A percentile compares a stretch with the other conserved stretches of the same genome.
Evolutionary conservation across 2,888 invertebrate genomes (phyloP).

Genomic region (Agrotis clavis): DNA sequence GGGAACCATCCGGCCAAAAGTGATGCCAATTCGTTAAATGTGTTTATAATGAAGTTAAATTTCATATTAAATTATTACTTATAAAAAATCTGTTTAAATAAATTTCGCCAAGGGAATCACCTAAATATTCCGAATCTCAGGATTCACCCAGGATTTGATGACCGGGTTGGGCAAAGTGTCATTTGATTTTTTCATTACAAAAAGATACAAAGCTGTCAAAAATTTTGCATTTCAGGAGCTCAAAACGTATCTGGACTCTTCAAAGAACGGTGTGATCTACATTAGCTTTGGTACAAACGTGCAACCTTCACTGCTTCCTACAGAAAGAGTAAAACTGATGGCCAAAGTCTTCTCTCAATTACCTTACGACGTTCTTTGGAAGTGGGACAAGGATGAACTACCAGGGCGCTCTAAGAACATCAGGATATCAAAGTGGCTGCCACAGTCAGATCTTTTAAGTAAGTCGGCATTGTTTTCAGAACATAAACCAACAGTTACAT

Average conservation of each 20-base stretch:
- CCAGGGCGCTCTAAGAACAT: conserved; percentile 79
- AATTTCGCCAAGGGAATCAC: no score
- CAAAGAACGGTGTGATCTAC: conserved; percentile 78
- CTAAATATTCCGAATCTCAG: no score
- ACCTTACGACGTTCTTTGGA: conserved; percentile 85
- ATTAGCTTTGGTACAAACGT: conserved; percentile 85
- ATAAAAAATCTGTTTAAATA: no score
- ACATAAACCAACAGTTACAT: background rate
- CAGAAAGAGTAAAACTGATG: conserved; percentile 73
- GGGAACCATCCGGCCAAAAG: no score
- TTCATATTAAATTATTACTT: no score
- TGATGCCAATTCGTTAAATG: no score
- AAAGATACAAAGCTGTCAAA: no score
- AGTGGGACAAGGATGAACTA: conserved; percentile 80
- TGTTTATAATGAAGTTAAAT: no score
- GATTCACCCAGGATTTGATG: no score
- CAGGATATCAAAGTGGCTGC: conserved; percentile 83
- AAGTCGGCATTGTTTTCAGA: conserved; percentile 11
- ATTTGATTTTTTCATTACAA: no score
- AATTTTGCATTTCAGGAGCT: background rate
- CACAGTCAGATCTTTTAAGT: conserved; percentile 73
- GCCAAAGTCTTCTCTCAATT: conserved; percentile 78
- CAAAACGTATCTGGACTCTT: background rate
- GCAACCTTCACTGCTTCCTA: conserved; percentile 72
- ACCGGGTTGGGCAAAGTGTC: no score